Base-by-base conservation (phyloP, 2,888 invertebrate species). In the Folsomia candida region DNA sequence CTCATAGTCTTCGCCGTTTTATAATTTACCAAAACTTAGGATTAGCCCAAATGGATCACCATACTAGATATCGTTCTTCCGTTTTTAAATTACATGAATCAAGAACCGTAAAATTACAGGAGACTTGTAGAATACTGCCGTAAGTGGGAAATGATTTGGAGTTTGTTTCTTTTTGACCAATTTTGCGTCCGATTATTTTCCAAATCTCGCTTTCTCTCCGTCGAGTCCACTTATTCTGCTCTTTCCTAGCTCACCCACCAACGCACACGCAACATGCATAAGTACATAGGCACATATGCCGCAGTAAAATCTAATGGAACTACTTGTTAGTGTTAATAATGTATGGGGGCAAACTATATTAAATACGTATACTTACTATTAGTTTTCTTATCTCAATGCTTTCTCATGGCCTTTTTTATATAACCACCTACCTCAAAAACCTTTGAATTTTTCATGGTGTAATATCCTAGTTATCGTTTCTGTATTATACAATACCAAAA, bases 41-140 rank as follows among this genome's bases (percentile, higher is more conserved):
- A n/a, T n/a, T n/a, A n/a, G n/a, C n/a, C n/a, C n/a, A n/a, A n/a
- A n/a, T n/a, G n/a, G n/a, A n/a, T n/a, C n/a, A n/a, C n/a, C n/a
- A n/a, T n/a, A n/a, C n/a, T n/a, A n/a, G 9, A 47, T 11, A 47
- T 47, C 57, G 63, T 58, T 63, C 63, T 66, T 63, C 71, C 64
- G 57, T 67, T 71, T 71, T 71, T 62, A 71, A 71, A 68, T 72
- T 68, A 29, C 61, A 47, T 51, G 66, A 25, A 72, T 72, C 47
- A 68, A 61, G 24, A n/a, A 66, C 20, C 54, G 27, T 27, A 63
- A 27, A 62, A 66, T 9, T 4, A n/a, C 3, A 2, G 24, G 24
- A 59, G 68, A 68, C 63, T 57, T 65, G 68, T 71, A 71, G 64
- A 61, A 62, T 54, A 67, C 67, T 62, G 28, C 20, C 22, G 24